Evolutionary conservation across 2,888 invertebrate genomes (phyloP), one percentile per base, ranked within the genome.

Genomic region (Onthophagus sagittarius): DNA sequence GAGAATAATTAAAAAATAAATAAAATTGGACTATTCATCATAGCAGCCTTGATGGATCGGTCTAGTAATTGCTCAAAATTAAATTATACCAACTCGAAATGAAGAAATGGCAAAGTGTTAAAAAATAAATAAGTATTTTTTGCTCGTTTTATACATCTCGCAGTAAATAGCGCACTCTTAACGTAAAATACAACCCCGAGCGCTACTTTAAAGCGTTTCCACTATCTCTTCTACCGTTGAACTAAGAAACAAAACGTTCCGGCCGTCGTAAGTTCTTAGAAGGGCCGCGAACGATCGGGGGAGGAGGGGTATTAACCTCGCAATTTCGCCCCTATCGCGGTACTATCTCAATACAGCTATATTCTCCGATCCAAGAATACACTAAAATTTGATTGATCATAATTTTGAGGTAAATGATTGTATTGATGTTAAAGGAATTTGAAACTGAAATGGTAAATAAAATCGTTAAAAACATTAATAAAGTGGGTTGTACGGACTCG

Each of bases 1-100:
- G 31, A 23, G 67, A 67, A 67, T 67, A 67, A 67, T 67, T 67
- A 67, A 67, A 67, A 67, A 67, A 67, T 67, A 67, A 67, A 67
- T 67, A 67, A 67, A 67, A 67, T 67, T 67, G 67, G 67, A 67
- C 67, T 67, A 67, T 67, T 67, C 67, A 67, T 67, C 67, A 67
- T 67, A n/a, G 13, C 67, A 11, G 23, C 31, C 23, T 67, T 67
- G 67, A 67, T 67, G 67, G 67, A 67, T 67, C 23, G 32, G 67
- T n/a, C 23, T 7, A 23, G 67, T 67, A 67, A 67, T 67, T 67
- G 67, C 67, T 23, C 67, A 23, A 67, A 67, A 67, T 67, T 67
- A 67, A 67, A 67, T 67, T 67, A 67, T 23, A 67, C 67, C 15
- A 67, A 67, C 67, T 9, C 39, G 3, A 23, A 23, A 23, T 23